Percentiles rank a stretch among this genome's conserved stretches.
These are phyloP conservation scores for Platygyra sinensis DNA, from an alignment of 64 coral and sea anemone genomes.

Conservation along the genomic window DNA sequence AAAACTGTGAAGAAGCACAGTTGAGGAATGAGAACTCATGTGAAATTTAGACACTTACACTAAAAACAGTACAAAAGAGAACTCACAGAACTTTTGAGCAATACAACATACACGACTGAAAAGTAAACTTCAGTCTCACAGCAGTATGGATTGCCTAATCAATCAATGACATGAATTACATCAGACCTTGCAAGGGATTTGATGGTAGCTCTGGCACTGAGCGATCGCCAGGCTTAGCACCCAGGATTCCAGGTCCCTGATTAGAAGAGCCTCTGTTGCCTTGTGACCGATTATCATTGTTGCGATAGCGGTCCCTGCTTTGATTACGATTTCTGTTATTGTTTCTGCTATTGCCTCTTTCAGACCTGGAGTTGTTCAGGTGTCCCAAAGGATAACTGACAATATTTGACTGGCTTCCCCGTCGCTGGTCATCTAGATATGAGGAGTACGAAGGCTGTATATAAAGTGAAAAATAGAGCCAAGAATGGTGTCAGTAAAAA, in stretches of 20 bases:
- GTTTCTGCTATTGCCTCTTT: background rate
- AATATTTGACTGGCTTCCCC: slow-evolving; percentile 19
- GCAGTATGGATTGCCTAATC: background rate
- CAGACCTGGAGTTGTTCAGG: slow-evolving; percentile 17
- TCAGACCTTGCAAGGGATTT: slow-evolving; percentile 45
- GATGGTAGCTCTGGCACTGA: slow-evolving; percentile 26
- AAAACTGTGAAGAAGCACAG: background rate
- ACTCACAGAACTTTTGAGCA: background rate
- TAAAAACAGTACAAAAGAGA: background rate
- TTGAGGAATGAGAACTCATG: no score
- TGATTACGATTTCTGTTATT: slow-evolving; percentile 56
- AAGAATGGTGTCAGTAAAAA: slow-evolving; percentile 34
- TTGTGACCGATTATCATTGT: slow-evolving; percentile 38
- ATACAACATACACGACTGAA: background rate
- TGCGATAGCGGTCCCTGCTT: slow-evolving; percentile 52
- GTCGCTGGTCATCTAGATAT: slow-evolving; percentile 9
- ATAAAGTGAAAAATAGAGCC: slow-evolving; percentile 52
- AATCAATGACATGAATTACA: background rate
- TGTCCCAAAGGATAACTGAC: slow-evolving; percentile 43
- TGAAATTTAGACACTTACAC: no score
- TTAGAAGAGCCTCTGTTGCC: slow-evolving; percentile 46
- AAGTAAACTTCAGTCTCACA: background rate
- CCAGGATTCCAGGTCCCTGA: slow-evolving; percentile 65
- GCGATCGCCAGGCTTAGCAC: slow-evolving; percentile 77
- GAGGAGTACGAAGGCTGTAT: slow-evolving; percentile 63